Evolutionary conservation across 2,797 vertebrate genomes (phyloP).

Genomic region (Enteromius unitaeniatus): DNA sequence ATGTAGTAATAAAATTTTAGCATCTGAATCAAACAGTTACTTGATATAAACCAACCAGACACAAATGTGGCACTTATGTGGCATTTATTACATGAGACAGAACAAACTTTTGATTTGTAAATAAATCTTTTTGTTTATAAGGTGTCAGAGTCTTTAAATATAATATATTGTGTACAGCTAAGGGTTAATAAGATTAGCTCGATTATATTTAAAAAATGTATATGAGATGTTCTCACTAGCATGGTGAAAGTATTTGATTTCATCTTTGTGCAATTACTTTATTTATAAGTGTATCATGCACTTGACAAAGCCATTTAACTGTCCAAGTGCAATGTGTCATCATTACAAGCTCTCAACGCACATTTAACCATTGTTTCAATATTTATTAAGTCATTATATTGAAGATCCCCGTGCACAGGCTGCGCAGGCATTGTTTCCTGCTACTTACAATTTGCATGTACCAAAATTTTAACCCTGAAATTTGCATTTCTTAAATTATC

Average conservation of each 20-base stretch:
- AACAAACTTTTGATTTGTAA: neutral
- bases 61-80: conserved; percentile 4
- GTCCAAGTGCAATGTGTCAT: neutral
- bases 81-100: neutral
- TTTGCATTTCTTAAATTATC: neutral
- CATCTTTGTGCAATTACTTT: too few species aligned
- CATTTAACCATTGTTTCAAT: neutral
- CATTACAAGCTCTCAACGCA: neutral
- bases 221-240: neutral
- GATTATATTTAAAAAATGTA: neutral
- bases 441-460: neutral
- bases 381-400: neutral
- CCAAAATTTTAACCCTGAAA: neutral
- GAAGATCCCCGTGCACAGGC: neutral
- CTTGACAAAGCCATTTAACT: neutral
- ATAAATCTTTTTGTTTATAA: neutral
- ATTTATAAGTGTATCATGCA: neutral
- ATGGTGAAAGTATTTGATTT: neutral
- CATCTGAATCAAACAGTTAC: neutral
- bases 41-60: neutral
- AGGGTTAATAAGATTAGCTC: neutral
- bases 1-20: neutral
- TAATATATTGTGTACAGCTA: neutral
- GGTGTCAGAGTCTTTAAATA: neutral
- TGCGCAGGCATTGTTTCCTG: neutral